Base-by-base conservation (phyloP, 1,140 invertebrate species). In the Pseudoatta argentina region DNA sequence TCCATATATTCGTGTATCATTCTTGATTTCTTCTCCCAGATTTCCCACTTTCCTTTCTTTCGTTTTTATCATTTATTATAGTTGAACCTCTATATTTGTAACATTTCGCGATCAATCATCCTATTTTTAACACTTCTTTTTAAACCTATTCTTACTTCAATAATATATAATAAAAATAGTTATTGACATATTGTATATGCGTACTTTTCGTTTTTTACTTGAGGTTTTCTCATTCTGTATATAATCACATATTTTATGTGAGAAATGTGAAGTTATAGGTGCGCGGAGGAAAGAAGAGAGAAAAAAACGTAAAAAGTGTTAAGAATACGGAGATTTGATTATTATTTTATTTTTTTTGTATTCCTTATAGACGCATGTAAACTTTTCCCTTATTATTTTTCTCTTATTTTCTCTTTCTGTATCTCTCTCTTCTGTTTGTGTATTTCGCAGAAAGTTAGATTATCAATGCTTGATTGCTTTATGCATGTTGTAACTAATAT, bases 1-100 rank as follows among this genome's bases (percentile, higher is more conserved):
- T 89, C 79, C 88, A 87, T 91, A 91, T 92, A 88, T 86, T 91
- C 88, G 82, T 92, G 78, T 92, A 87, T 91, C 86, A 87, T 34
- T 83, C 72, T 92, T 90, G 86, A 76, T 91, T 86, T 86, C 72
- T 86, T 87, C 66, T 86, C 44, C 57, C 57, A 24, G 27, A 51
- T 77, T 59, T 87, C 57, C 86, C 53, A 77, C 18, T 87, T 72
- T 75, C 30, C 55, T 61, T 12, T 88, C 48, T 39, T 85, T 88
- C 72, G n/a, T 69, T 76, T 71, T 24, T 39, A 2, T 78, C 16
- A 63, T 69, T 57, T 77, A 51, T 51, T 51, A 51, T 12, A 71
- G 66, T 69, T 69, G 12, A 24, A 69, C 14, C n/a, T 69, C 21
- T 69, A 51, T 69, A 69, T 69, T 69, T 69, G 66, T 69, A 67